Percentiles rank a stretch among this genome's conserved stretches.
phyloP scores from a whole-genome alignment of 64 coral and sea anemone genomes.

The Montipora cactus region DNA sequence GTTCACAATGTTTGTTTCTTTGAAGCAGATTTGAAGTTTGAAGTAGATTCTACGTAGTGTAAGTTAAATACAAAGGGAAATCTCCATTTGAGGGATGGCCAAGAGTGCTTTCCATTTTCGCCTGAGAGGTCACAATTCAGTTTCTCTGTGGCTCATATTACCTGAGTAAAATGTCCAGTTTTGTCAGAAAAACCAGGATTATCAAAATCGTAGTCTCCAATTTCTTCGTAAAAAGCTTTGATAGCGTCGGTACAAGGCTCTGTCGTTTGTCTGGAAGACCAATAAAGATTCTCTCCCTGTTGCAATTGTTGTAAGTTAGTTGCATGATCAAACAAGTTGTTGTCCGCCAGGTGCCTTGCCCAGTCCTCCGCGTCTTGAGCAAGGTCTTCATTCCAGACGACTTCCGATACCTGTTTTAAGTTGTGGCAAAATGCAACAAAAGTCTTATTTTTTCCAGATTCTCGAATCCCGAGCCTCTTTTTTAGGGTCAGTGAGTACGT shows the following conservation, averaged over 20 bases:
- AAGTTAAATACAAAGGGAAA: no score
- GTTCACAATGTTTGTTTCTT: no score
- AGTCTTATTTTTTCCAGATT: no score
- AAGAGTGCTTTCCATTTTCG: no score
- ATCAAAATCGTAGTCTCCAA: constrained; percentile 57
- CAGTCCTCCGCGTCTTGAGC: constrained; percentile 41
- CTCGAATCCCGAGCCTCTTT: no score
- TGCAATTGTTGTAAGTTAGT: background rate
- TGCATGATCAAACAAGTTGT: constrained; percentile 64
- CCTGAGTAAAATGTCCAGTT: constrained; percentile 82
- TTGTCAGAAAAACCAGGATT: constrained; percentile 65
- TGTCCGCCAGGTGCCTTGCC: constrained; percentile 53
- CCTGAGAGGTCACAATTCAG: no score
- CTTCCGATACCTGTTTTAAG: background rate
- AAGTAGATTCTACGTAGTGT: no score
- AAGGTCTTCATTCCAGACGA: constrained; percentile 48
- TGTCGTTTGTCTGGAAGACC: background rate
- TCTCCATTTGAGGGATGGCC: no score
- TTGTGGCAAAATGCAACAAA: background rate
- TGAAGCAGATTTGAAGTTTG: no score
- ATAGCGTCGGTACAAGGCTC: constrained; percentile 54
- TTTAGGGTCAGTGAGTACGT: no score
- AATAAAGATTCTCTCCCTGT: constrained; percentile 75
- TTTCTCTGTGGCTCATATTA: background rate
- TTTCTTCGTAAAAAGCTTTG: constrained; percentile 57